phyloP scores from a whole-genome alignment of 2,113 vertebrate species.

The Stomatorhinus ivindoensis region DNA sequence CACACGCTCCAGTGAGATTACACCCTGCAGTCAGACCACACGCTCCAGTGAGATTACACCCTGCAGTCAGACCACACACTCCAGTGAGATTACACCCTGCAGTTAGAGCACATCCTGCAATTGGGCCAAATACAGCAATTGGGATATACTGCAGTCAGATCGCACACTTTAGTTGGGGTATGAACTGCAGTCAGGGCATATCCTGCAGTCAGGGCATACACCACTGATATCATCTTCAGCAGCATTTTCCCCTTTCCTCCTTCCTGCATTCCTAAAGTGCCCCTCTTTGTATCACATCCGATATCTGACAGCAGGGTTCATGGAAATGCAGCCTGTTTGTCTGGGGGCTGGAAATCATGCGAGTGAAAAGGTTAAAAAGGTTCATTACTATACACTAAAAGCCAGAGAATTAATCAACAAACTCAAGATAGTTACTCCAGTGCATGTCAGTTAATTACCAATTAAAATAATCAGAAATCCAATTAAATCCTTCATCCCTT shows the following conservation, averaged over 20 bases:
- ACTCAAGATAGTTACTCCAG: not conserved
- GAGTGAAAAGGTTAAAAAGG: not conserved
- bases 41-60: not conserved
- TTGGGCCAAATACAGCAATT: no score
- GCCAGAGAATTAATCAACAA: not conserved
- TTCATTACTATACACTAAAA: not conserved
- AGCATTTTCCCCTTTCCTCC: not conserved
- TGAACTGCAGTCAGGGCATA: not conserved
- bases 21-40: no score
- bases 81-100: not conserved
- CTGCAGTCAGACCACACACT: not conserved
- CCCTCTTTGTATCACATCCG: not conserved
- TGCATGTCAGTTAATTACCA: not conserved
- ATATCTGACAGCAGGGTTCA: not conserved
- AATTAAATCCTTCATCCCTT: not conserved
- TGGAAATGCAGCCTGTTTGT: not conserved
- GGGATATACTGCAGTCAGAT: not conserved
- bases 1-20: not conserved
- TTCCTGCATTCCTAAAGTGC: not conserved
- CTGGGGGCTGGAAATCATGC: not conserved
- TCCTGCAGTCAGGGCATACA: not conserved
- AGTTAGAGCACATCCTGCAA: no score
- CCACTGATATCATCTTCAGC: not conserved
- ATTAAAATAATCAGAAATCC: not conserved
- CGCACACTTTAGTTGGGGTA: not conserved